Evolutionary conservation across 2,888 invertebrate genomes (phyloP).

Genomic region (Cremastinae sp.): DNA sequence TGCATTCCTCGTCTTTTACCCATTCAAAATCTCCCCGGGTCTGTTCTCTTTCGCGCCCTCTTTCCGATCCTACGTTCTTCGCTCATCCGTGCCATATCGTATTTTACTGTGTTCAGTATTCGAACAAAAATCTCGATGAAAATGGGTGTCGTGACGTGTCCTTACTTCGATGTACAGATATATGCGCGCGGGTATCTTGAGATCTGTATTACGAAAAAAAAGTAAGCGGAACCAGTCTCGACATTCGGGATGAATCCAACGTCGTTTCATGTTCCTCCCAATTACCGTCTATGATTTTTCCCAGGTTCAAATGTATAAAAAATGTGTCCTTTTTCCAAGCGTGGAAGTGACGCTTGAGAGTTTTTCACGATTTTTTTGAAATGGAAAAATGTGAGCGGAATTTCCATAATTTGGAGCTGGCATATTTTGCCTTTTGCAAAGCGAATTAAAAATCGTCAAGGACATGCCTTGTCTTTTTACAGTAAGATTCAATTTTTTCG

Average conservation of each 20-base stretch:
- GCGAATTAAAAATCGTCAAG: no score
- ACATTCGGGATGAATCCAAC: conserved; percentile 32
- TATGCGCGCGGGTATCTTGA: conserved; percentile 1
- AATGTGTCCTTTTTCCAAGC: not conserved
- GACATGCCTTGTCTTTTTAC: no score
- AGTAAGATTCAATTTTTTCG: no score
- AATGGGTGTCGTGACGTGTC: conserved; percentile 11
- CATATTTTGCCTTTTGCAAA: no score
- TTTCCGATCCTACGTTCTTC: conserved; percentile 9
- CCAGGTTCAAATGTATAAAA: conserved; percentile 14
- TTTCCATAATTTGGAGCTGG: no score
- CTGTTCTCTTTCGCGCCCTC: conserved; percentile 35
- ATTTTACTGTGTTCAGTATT: conserved; percentile 46
- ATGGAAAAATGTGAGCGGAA: no score
- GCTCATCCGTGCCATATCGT: conserved; percentile 56
- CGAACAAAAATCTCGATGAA: conserved; percentile 51
- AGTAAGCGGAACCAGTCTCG: conserved; percentile 24
- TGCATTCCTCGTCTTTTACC: conserved; percentile 56
- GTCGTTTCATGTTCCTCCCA: conserved; percentile 31
- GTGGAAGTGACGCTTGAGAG: not conserved
- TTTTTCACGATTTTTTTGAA: no score
- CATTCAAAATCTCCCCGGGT: no score
- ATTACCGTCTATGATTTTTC: conserved; percentile 40
- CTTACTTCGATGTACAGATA: conserved; percentile 12
- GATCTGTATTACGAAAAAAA: conserved; percentile 31